These are phyloP conservation scores for Sandelia bainsii DNA, from an alignment of 2,797 vertebrate species.

Conservation along the genomic window DNA sequence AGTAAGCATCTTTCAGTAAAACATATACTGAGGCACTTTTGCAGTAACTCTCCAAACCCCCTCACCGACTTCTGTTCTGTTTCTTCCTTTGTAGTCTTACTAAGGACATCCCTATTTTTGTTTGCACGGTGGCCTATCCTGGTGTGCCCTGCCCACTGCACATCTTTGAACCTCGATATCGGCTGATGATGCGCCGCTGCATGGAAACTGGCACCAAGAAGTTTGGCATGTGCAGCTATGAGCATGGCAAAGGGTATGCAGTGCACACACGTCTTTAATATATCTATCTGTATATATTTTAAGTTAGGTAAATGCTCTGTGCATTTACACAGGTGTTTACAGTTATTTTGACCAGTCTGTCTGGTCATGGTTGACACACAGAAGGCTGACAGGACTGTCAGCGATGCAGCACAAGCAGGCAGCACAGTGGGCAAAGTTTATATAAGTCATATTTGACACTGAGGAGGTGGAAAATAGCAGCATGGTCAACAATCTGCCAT, in stretches of 20 bases:
- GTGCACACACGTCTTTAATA: background rate
- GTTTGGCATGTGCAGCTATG: constrained; percentile 94
- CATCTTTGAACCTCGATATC: constrained; percentile 93
- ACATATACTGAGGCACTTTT: background rate
- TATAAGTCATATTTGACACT: constrained; percentile 46
- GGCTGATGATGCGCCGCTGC: constrained; percentile 94
- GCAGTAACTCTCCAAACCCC: background rate
- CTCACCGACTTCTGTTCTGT: background rate
- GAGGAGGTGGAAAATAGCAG: constrained; percentile 41
- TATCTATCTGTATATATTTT: too few species aligned
- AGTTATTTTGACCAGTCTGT: constrained; percentile 8
- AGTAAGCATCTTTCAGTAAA: constrained; percentile 78
- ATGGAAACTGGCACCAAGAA: constrained; percentile 92
- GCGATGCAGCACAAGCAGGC: background rate
- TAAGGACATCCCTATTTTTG: constrained; percentile 92
- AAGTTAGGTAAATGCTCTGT: background rate
- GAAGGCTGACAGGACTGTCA: constrained; percentile 23
- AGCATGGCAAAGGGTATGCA: constrained; percentile 89
- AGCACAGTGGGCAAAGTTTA: constrained; percentile 37
- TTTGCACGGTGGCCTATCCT: constrained; percentile 92
- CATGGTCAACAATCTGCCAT: constrained; percentile 40
- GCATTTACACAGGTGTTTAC: background rate
- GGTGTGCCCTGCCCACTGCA: constrained; percentile 91
- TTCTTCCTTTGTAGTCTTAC: constrained; percentile 82
- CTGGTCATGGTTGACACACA: constrained; percentile 19